These are phyloP conservation scores for Noctua janthe DNA, from an alignment of 2,888 invertebrate genomes.

Conservation along the genomic window DNA sequence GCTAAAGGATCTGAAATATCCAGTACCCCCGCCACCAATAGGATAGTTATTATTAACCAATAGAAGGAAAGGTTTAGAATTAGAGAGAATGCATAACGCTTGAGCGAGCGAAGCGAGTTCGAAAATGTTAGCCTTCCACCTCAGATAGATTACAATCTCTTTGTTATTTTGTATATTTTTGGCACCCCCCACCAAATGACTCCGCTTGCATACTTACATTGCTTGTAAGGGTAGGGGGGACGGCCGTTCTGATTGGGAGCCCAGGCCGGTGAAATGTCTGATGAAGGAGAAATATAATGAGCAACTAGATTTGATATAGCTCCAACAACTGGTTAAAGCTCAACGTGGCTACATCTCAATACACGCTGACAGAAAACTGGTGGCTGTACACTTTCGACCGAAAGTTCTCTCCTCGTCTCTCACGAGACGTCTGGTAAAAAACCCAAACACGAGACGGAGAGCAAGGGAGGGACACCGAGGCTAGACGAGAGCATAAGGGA, in stretches of 20 bases:
- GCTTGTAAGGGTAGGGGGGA: slow-evolving; percentile 17
- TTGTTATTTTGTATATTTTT: background rate
- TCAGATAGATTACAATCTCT: background rate
- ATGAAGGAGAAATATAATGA: background rate
- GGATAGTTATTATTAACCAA: background rate
- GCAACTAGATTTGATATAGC: background rate
- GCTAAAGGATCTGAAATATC: background rate
- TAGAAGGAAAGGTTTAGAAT: background rate
- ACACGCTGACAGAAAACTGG: background rate
- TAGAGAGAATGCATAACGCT: background rate
- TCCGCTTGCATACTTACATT: slow-evolving; percentile 32
- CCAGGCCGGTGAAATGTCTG: slow-evolving; percentile 23
- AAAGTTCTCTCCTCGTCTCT: background rate
- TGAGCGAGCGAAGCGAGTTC: background rate
- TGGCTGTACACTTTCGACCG: background rate
- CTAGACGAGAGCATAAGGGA: background rate
- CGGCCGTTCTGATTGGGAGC: slow-evolving; percentile 1
- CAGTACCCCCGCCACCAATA: background rate
- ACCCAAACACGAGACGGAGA: background rate
- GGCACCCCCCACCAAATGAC: slow-evolving; percentile 3
- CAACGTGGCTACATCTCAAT: background rate
- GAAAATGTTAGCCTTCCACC: slow-evolving; percentile 5
- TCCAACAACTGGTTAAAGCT: background rate
- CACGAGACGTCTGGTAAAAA: background rate
- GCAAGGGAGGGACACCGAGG: background rate